Conservation (phyloP, 2,113 vertebrate genomes). For the Coreoperca whiteheadi region DNA sequence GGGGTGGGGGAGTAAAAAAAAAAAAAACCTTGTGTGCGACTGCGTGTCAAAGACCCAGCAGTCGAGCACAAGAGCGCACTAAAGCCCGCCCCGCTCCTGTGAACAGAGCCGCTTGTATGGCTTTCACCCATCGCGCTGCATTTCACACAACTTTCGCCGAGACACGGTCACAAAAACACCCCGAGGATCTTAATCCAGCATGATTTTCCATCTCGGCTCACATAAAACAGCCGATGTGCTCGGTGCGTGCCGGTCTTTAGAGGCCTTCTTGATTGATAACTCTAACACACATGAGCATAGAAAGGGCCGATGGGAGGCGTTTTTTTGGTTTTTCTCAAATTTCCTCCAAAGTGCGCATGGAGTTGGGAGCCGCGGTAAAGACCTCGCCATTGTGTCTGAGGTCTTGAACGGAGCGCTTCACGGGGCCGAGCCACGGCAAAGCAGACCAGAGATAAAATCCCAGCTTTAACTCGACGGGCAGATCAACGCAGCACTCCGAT, state of each 20-base stretch:
- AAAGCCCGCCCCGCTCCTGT: constrained; percentile 76
- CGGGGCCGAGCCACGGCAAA: constrained; percentile 54
- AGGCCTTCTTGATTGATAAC: constrained; percentile 57
- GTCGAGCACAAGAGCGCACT: constrained; percentile 77
- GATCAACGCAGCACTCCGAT: constrained; percentile 58
- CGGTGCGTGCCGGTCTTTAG: constrained; percentile 43
- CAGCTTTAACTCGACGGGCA: constrained; percentile 54
- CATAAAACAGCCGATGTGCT: constrained; percentile 26
- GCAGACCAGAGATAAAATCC: constrained; percentile 2
- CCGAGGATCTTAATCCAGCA: background rate
- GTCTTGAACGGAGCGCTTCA: constrained; percentile 73
- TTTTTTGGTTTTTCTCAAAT: constrained; percentile 64
- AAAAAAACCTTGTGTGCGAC: constrained; percentile 68
- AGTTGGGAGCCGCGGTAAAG: constrained; percentile 70
- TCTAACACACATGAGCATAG: constrained; percentile 38
- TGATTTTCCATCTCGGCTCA: constrained; percentile 8
- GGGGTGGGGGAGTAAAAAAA: constrained; percentile 59
- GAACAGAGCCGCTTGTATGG: constrained; percentile 65
- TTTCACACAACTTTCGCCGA: constrained; percentile 75
- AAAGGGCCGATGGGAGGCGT: constrained; percentile 66
- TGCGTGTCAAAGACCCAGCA: constrained; percentile 74
- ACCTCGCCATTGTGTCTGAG: constrained; percentile 76
- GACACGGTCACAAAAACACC: constrained; percentile 43
- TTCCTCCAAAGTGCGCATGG: constrained; percentile 78
- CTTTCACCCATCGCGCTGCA: constrained; percentile 54